Evolutionary conservation across 2,797 vertebrate species (phyloP).

Genomic region (Tympanoctomys barrerae): DNA sequence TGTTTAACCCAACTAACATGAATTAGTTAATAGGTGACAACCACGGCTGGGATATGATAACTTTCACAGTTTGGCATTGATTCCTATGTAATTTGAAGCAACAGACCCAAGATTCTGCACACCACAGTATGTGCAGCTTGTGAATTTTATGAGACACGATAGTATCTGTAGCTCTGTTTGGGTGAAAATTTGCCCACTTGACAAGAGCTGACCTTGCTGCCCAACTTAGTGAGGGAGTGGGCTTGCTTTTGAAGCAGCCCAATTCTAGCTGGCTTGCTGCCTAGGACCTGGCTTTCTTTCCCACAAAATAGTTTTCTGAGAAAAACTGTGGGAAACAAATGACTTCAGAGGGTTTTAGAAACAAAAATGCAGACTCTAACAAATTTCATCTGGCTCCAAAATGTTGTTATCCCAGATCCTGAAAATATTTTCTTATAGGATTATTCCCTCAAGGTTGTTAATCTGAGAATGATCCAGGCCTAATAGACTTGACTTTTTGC

Average conservation of each 20-base stretch:
- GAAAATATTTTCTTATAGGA: slow-evolving; percentile 85
- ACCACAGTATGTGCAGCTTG: neutral
- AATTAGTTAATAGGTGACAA: neutral
- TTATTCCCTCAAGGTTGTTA: slow-evolving; percentile 84
- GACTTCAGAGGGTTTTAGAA: slow-evolving; percentile 84
- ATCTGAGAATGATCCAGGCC: slow-evolving; percentile 82
- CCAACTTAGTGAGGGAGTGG: neutral
- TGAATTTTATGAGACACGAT: neutral
- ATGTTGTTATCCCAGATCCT: slow-evolving; percentile 86
- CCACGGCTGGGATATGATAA: neutral
- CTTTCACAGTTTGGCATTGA: neutral
- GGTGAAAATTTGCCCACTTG: slow-evolving; percentile 67
- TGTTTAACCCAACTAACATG: neutral
- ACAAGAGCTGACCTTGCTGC: neutral
- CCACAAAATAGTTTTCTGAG: slow-evolving; percentile 78
- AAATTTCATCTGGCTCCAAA: slow-evolving; percentile 84
- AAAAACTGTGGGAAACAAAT: slow-evolving; percentile 85
- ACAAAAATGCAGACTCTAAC: slow-evolving; percentile 84
- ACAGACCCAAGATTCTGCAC: neutral
- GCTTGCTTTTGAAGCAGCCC: slow-evolving; percentile 28
- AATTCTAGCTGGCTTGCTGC: slow-evolving; percentile 58
- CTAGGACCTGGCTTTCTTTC: slow-evolving; percentile 76
- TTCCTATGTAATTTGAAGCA: neutral
- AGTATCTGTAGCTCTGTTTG: slow-evolving; percentile 15
- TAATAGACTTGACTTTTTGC: slow-evolving; percentile 83